A percentile compares a stretch with the other conserved stretches of the same genome.
Conservation (phyloP, 2,113 vertebrate species). For the Ammodytes dubius region DNA sequence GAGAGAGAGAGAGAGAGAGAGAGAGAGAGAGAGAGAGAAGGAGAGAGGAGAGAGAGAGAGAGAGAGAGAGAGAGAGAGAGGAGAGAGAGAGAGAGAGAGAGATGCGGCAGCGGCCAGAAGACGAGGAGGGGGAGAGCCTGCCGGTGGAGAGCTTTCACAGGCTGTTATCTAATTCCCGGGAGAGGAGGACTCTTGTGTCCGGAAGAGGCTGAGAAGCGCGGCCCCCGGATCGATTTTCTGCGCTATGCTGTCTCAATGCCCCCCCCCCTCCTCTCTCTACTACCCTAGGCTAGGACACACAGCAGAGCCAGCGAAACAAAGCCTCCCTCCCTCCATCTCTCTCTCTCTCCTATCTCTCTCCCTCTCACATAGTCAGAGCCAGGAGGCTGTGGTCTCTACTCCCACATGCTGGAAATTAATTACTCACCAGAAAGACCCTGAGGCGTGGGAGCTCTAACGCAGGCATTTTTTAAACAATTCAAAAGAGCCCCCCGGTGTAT, state of each 20-base stretch:
- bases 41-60: conserved; percentile 7
- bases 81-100: conserved; percentile 37
- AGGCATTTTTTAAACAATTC: conserved; percentile 80
- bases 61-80: conserved; percentile 36
- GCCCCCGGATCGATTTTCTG: conserved; percentile 83
- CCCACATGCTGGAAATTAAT: conserved; percentile 82
- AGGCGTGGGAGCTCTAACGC: conserved; percentile 71
- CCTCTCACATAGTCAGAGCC: conserved; percentile 49
- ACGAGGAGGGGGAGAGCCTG: conserved; percentile 58
- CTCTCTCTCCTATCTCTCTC: conserved; percentile 31
- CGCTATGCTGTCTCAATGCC: conserved; percentile 58
- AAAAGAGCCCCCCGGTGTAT: conserved; percentile 60
- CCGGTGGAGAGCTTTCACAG: conserved; percentile 81
- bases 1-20: too few species aligned
- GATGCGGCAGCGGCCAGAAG: conserved; percentile 64
- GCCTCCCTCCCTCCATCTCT: conserved; percentile 59
- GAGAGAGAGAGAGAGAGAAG: too few species aligned
- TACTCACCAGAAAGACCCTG: conserved; percentile 80
- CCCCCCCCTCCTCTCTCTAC: conserved; percentile 14
- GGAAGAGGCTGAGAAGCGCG: conserved; percentile 81
- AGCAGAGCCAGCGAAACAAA: conserved; percentile 61
- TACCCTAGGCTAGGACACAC: conserved; percentile 51
- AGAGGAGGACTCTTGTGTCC: conserved; percentile 80
- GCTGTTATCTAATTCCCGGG: conserved; percentile 83
- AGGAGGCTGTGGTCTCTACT: conserved; percentile 70